phyloP scores from a whole-genome alignment of 2,888 invertebrate species.

The Epirrhoe alternata region DNA sequence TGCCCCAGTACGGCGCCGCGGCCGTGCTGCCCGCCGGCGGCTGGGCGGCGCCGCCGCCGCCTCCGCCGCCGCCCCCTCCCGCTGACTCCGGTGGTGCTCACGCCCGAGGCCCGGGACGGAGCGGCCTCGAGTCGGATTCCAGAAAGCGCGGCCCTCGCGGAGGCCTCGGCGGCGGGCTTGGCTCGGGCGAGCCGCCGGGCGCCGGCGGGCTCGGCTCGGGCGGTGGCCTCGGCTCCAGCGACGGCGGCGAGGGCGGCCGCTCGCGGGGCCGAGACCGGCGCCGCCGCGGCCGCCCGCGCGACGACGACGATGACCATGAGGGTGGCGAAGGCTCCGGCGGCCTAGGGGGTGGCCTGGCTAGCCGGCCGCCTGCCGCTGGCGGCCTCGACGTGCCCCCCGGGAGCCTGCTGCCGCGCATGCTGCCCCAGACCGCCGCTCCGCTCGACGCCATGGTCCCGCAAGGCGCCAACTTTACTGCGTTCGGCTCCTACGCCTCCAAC shows the following conservation, averaged over 20 bases:
- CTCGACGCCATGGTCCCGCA: conserved; percentile 64
- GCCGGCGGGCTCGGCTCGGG: conserved; percentile 44
- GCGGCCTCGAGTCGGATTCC: conserved; percentile 80
- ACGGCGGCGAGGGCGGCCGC: conserved; percentile 54
- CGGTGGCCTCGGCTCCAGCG: conserved; percentile 54
- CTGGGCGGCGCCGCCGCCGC: conserved; percentile 71
- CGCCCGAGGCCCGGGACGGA: conserved; percentile 72
- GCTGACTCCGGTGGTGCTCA: conserved; percentile 62
- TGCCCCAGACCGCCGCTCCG: conserved; percentile 65
- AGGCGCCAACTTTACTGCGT: conserved; percentile 78
- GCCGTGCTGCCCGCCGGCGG: conserved; percentile 58
- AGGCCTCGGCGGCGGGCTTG: conserved; percentile 60
- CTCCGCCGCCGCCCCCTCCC: conserved; percentile 73
- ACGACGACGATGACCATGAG: conserved; percentile 66
- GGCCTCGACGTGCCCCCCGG: conserved; percentile 78
- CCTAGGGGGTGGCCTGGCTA: conserved; percentile 57
- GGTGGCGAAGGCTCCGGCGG: conserved; percentile 59
- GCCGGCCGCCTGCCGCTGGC: conserved; percentile 69
- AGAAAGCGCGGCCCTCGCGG: conserved; percentile 68
- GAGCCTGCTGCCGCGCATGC: conserved; percentile 78
- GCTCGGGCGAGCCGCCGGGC: conserved; percentile 38
- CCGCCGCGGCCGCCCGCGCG: conserved; percentile 69
- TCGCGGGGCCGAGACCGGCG: conserved; percentile 71
- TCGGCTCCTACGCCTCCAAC: conserved; percentile 75
- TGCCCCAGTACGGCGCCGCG: conserved; percentile 56